Base-by-base conservation (phyloP, 1,140 invertebrate genomes). In the Drosophila aff. region DNA sequence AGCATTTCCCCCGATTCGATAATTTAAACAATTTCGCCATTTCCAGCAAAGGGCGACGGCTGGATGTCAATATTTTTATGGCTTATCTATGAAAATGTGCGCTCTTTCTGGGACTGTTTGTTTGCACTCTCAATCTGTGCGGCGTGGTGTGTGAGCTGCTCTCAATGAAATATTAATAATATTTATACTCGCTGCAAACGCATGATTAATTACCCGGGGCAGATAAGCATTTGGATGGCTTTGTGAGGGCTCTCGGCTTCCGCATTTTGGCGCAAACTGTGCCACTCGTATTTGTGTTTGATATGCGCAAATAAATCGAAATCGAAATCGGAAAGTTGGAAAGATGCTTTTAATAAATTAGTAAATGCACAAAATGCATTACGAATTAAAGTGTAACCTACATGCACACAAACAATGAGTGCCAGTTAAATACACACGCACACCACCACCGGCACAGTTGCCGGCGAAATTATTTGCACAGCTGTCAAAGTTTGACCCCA, bases 401-500 rank as follows among this genome's bases (percentile, higher is more conserved):
- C 57, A 80, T 60, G 65, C 55, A 68, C 36, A 16, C 38, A 47
- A 23, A 64, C 65, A 77, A 73, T 61, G 71, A 26, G 53, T 33
- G 46, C 31, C 77, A 67, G 55, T 59, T 77, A 57, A 69, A 49
- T 23, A 69, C 43, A 67, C 68, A 77, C 50, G 44, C 44, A 52
- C 57, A 63, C 33, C 53, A 57, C 13, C 55, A 63, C 3, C 52
- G 16, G 31, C 40, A 49, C 74, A 80, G 38, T 69, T 62, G 44
- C 60, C 11, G 59, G 60, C 84, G 52, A 89, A 91, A 90, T 91
- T 90, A 90, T 90, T 90, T 90, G 85, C 86, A 79, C 85, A 90
- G 85, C 85, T 90, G 85, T 90, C 85, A 90, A 85, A 90, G 85
- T 81, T 79, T 91, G 85, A 90, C 85, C 85, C 73, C 86, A 82